These are phyloP conservation scores for Zeugodacus cucurbitae DNA, from an alignment of 1,140 invertebrate species.

Conservation along the genomic window DNA sequence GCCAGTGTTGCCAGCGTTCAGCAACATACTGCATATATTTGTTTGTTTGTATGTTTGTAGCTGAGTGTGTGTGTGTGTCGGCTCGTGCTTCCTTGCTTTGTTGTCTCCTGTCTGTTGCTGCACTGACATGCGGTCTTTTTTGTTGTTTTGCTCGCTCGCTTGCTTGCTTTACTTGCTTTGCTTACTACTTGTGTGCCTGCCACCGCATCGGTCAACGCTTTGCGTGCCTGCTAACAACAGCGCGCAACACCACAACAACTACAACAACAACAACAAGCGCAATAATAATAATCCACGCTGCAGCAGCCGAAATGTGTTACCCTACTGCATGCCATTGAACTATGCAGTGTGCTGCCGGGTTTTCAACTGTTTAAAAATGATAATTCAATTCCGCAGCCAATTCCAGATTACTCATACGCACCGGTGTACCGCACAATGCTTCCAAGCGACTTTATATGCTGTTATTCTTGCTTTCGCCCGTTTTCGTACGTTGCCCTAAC, in stretches of 20 bases:
- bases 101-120: conserved; percentile 16
- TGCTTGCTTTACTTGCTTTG: too few relatives aligned
- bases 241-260: not conserved
- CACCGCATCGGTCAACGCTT: not conserved
- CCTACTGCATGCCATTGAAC: not conserved
- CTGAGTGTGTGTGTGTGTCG: not conserved
- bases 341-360: not conserved
- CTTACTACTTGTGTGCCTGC: too few relatives aligned
- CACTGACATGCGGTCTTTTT: not conserved
- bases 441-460: not conserved
- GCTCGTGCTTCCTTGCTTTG: not conserved
- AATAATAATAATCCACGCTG: not conserved
- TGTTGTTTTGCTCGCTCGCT: not conserved
- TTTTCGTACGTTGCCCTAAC: not conserved
- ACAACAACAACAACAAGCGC: not conserved
- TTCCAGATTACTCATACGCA: conserved; percentile 38
- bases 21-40: too few relatives aligned
- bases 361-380: not conserved
- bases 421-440: not conserved
- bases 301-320: not conserved
- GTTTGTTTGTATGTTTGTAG: not conserved
- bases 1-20: not conserved
- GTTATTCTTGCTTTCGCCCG: too few relatives aligned
- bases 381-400: conserved; percentile 27
- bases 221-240: not conserved